Evolutionary conservation across 2,888 invertebrate species (phyloP).

Genomic region (Cryptophagus acutangulus): DNA sequence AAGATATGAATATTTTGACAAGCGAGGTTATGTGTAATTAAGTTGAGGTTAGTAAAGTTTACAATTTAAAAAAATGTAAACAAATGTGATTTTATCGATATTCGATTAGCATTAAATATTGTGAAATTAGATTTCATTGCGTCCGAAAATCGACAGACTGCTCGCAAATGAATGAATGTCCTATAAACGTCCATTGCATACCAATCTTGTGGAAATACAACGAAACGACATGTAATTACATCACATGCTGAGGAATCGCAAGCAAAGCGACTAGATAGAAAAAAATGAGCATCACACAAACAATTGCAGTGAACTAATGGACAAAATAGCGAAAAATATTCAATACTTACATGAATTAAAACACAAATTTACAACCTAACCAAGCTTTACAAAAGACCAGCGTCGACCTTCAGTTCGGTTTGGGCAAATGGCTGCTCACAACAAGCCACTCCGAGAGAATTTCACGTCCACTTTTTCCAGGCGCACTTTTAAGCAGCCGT

Average conservation of each 20-base stretch:
- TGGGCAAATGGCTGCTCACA: constrained; percentile 40
- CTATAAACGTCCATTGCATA: constrained; percentile 39
- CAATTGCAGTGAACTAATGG: constrained; percentile 16
- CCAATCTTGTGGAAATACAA: constrained; percentile 25
- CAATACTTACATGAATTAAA: constrained; percentile 38
- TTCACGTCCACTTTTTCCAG: too few species aligned
- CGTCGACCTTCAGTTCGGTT: constrained; percentile 43
- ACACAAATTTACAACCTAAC: constrained; percentile 46
- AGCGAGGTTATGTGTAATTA: constrained; percentile 47
- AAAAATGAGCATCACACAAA: constrained; percentile 41
- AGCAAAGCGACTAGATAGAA: constrained; percentile 14
- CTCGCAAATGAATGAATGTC: constrained; percentile 32
- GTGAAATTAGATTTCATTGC: constrained; percentile 1
- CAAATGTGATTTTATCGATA: constrained; percentile 32
- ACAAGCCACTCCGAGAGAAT: not conserved
- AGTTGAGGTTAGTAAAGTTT: constrained; percentile 48
- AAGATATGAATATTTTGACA: constrained; percentile 45
- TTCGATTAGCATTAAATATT: not conserved
- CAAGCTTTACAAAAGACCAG: constrained; percentile 43
- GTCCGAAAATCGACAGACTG: constrained; percentile 11
- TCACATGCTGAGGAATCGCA: constrained; percentile 6
- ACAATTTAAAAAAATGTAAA: constrained; percentile 45
- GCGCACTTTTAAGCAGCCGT: too few species aligned
- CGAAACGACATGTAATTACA: constrained; percentile 12
- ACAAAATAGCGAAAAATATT: not conserved